These are phyloP conservation scores for Aphelocoma californica DNA, from an alignment of 2,797 vertebrate genomes.

Conservation along the genomic window DNA sequence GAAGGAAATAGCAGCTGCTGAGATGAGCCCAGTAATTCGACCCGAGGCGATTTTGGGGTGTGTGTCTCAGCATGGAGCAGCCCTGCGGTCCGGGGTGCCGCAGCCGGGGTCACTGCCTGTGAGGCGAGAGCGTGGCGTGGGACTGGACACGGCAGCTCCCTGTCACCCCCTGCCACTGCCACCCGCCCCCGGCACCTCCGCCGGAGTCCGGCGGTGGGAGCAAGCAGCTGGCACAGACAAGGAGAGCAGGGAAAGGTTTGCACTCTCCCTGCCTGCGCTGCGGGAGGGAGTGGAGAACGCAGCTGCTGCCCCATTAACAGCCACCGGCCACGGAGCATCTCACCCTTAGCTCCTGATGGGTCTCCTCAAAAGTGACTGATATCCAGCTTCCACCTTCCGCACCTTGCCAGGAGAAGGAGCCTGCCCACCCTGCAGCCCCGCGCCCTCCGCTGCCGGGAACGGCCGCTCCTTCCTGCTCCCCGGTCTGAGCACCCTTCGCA, in stretches of 20 bases:
- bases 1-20: slow-evolving; percentile 38
- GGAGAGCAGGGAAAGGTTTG: neutral
- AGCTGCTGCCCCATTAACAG: neutral
- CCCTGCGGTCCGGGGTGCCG: neutral
- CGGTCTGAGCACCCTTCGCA: neutral
- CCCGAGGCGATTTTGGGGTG: neutral
- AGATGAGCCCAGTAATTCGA: neutral
- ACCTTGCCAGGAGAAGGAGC: rapidly evolving
- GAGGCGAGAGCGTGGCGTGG: rapidly evolving
- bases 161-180: neutral
- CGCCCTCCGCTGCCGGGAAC: rapidly evolving
- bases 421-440: neutral
- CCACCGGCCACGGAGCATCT: neutral
- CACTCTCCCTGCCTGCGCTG: neutral
- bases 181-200: neutral
- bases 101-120: neutral
- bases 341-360: neutral
- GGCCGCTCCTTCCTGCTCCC: neutral
- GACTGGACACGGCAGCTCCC: rapidly evolving
- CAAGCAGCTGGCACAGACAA: neutral
- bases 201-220: neutral
- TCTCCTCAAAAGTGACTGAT: neutral
- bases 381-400: neutral
- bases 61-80: neutral
- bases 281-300: neutral